A percentile compares a stretch with the other conserved stretches of the same genome.
Conservation (phyloP, 35 echinoderm and acorn worm genomes). For the Holothuria glaberrima region DNA sequence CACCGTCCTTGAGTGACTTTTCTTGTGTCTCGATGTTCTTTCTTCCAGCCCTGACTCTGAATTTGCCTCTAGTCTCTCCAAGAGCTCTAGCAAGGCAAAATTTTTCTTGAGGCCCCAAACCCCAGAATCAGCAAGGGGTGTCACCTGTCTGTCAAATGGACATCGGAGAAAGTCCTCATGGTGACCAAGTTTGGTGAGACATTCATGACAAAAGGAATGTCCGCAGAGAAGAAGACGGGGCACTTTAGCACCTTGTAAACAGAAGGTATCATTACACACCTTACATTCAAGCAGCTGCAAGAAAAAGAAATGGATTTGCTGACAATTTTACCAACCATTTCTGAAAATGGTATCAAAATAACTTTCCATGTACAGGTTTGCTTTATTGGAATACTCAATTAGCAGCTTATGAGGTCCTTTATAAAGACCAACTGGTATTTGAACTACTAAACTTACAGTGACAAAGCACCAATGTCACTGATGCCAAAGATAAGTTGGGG, state of each 20-base stretch:
- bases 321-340: too few relatives aligned
- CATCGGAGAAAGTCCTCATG: slow-evolving; percentile 76
- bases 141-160: slow-evolving; percentile 88
- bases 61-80: slow-evolving; percentile 77
- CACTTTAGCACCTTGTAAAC: slow-evolving; percentile 88
- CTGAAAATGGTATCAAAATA: background rate
- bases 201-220: slow-evolving; percentile 92
- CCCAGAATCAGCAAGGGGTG: slow-evolving; percentile 83
- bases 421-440: too few relatives aligned
- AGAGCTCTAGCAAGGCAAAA: slow-evolving; percentile 88
- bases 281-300: slow-evolving; percentile 86
- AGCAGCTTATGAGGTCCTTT: too few relatives aligned
- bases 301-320: background rate
- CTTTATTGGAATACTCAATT: too few relatives aligned
- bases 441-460: too few relatives aligned
- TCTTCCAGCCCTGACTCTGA: slow-evolving; percentile 1
- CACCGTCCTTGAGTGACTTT: background rate
- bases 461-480: too few relatives aligned
- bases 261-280: slow-evolving; percentile 90
- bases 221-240: slow-evolving; percentile 90
- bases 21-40: background rate
- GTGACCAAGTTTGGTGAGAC: slow-evolving; percentile 75
- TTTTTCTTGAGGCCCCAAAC: slow-evolving; percentile 97
- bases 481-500: too few relatives aligned
- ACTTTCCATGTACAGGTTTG: too few relatives aligned